phyloP scores from a whole-genome alignment of 2,888 invertebrate species.

The Fragum whitleyi region DNA sequence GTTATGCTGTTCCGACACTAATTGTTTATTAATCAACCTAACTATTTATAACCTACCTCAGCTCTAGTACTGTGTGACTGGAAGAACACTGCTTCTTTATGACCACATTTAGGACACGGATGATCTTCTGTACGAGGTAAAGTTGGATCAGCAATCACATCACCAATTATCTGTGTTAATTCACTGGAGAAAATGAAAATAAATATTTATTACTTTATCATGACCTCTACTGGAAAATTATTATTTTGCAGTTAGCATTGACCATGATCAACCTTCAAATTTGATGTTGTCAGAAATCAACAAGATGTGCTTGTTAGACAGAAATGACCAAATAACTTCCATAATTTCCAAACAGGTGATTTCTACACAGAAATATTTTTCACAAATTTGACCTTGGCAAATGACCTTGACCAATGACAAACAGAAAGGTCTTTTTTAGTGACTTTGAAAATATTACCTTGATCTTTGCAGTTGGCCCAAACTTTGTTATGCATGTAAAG shows the following conservation, averaged over 20 bases:
- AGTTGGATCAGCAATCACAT: conserved; percentile 99
- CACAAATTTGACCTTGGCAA: too few species aligned
- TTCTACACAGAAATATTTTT: too few species aligned
- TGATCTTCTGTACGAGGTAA: conserved; percentile 99
- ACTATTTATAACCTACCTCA: conserved; percentile 88
- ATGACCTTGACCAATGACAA: too few species aligned
- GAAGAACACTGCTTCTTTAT: conserved; percentile 99
- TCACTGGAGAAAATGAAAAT: conserved; percentile 89
- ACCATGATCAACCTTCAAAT: neutral
- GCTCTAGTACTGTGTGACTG: conserved; percentile 98
- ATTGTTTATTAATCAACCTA: too few species aligned
- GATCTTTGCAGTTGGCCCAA: too few species aligned
- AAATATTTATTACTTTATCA: neutral
- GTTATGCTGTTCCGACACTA: conserved; percentile 98
- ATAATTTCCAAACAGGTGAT: too few species aligned
- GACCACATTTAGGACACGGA: conserved; percentile 97
- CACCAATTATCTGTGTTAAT: conserved; percentile 98
- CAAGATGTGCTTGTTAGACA: too few species aligned
- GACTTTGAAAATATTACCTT: too few species aligned
- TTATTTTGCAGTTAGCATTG: neutral
- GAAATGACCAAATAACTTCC: too few species aligned
- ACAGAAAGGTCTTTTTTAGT: too few species aligned
- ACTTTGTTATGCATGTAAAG: too few species aligned
- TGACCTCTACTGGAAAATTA: neutral
- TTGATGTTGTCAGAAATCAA: too few species aligned